Evolutionary conservation across 2,888 invertebrate species (phyloP), one percentile per base, ranked within the genome.

Genomic region (Mesopsocus fuscifrons): DNA sequence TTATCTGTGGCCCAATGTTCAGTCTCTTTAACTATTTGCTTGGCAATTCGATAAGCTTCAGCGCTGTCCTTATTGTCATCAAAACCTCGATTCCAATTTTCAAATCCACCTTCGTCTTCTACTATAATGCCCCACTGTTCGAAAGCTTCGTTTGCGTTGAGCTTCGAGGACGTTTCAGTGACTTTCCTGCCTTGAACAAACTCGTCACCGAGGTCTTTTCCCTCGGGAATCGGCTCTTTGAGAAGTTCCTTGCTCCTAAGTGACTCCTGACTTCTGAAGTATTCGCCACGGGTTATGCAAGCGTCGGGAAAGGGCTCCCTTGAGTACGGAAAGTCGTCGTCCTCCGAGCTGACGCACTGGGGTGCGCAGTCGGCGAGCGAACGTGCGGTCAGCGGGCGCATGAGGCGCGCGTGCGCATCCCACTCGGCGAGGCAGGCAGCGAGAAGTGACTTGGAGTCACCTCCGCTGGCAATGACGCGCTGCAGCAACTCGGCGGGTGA

Each of bases 371-470:
- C 20, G n/a, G 38, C 8, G 20, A 38, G 38, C 16, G 17, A 18
- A 18, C 38, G 38, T 4, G 38, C 16, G 13, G 38, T 38, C 21
- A 38, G 20, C 20, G 38, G 38, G 18, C 38, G 38, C 38, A 38
- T 38, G 17, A 38, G 38, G n/a, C 38, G 38, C n/a, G 38, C 44
- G 32, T 34, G 26, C 11, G 44, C 44, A 20, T 23, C 41, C 41
- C 26, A 17, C 20, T 48, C 48, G 22, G 43, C 34, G 17, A 48
- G 44, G 34, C 48, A 47, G 31, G 46, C 46, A 17, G 47, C 48
- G 45, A 47, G 40, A 38, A 48, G 32, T 4, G 46, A 48, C 23
- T 43, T 44, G 31, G 44, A 21, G 21, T 38, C 38, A 17, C 38
- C 38, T 6, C 38, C 38, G 20, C 38, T 38, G 21, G 17, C 21